These are phyloP conservation scores for Rhea americana DNA, from an alignment of 2,113 vertebrate genomes.

Conservation along the genomic window DNA sequence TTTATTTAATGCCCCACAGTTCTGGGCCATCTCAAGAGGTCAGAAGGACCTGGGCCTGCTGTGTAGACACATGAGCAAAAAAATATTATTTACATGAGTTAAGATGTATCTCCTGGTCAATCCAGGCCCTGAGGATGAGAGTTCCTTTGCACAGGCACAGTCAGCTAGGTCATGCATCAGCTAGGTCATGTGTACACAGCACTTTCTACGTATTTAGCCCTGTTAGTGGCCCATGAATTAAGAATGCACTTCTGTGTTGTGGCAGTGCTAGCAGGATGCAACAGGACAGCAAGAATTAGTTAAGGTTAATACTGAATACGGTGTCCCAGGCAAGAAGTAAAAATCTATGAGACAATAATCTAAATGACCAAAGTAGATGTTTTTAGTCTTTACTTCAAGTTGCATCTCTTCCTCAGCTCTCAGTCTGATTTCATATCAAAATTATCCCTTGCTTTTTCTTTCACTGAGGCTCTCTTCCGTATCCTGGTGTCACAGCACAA, in stretches of 20 bases:
- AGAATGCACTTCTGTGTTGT: fast-evolving
- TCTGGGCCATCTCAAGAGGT: background rate
- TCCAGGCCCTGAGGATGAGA: background rate
- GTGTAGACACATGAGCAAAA: background rate
- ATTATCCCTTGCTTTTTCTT: background rate
- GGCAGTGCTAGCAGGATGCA: background rate
- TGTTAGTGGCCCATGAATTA: background rate
- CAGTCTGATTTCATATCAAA: background rate
- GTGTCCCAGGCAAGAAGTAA: background rate
- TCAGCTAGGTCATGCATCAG: background rate
- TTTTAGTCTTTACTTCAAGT: background rate
- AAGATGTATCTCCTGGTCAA: background rate
- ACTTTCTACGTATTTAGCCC: background rate
- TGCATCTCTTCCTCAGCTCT: background rate
- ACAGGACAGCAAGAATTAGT: background rate
- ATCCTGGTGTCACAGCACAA: background rate
- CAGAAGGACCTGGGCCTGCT: background rate
- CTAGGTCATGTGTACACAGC: background rate
- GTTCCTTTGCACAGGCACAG: fast-evolving
- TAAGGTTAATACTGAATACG: background rate
- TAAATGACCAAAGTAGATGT: background rate
- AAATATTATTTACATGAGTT: background rate
- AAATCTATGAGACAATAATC: background rate
- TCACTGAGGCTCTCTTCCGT: background rate
- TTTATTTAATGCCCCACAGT: background rate